Evolutionary conservation across 2,113 vertebrate species (phyloP).

Genomic region (Phylloscopus whistleri): DNA sequence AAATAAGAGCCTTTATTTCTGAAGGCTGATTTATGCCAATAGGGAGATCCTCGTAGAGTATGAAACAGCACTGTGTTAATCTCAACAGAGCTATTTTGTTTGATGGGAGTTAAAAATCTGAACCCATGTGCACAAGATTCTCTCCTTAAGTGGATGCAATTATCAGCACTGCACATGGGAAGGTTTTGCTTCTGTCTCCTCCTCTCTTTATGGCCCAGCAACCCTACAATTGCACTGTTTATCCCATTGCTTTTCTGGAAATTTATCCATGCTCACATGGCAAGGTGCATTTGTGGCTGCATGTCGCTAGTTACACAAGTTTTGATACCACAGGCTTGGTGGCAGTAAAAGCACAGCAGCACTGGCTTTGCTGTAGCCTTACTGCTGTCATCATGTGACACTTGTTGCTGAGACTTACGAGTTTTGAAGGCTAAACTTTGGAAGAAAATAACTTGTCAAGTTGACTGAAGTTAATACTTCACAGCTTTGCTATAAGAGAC

Average conservation of each 20-base stretch:
- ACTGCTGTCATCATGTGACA: background rate
- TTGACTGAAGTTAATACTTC: background rate
- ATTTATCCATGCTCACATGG: background rate
- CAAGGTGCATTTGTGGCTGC: background rate
- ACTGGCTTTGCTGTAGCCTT: background rate
- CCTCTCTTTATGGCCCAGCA: background rate
- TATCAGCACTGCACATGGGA: rapidly evolving
- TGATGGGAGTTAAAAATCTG: background rate
- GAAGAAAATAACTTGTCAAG: background rate
- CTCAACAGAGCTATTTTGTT: background rate
- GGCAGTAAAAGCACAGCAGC: background rate
- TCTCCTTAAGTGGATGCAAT: background rate
- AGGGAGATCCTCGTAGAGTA: background rate
- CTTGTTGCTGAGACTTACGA: background rate
- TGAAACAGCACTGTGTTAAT: background rate
- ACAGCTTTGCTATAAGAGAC: background rate
- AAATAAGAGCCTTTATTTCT: background rate
- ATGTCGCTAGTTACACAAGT: rapidly evolving
- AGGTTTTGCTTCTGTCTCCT: background rate
- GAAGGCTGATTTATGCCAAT: background rate
- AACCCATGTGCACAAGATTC: background rate
- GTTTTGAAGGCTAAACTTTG: background rate
- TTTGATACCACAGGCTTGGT: background rate
- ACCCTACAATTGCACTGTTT: background rate
- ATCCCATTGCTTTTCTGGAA: background rate